These are phyloP conservation scores for Ichneumoninae sp. DNA, from an alignment of 2,888 invertebrate species.

Conservation along the genomic window DNA sequence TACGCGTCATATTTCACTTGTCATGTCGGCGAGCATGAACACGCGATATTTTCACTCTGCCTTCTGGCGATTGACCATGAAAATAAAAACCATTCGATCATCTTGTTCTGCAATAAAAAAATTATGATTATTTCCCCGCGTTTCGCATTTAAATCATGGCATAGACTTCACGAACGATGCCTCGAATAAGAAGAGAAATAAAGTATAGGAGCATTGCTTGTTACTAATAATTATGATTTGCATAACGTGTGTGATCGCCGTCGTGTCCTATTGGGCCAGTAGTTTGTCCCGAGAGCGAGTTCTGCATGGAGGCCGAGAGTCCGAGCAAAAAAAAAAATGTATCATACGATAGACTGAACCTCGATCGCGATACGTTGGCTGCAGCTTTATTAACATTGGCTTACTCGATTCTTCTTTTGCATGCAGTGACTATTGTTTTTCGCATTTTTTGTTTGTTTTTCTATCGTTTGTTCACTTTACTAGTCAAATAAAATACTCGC, in stretches of 20 bases:
- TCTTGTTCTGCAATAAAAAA: neutral
- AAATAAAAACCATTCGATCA: neutral
- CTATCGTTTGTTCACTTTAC: slow-evolving; percentile 64
- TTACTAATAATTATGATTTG: slow-evolving; percentile 74
- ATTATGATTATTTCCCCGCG: slow-evolving; percentile 42
- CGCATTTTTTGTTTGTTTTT: slow-evolving; percentile 53
- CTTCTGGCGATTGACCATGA: slow-evolving; percentile 22
- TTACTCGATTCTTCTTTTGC: slow-evolving; percentile 70
- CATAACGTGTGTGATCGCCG: slow-evolving; percentile 69
- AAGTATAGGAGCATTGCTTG: slow-evolving; percentile 76
- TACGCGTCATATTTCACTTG: slow-evolving; percentile 49
- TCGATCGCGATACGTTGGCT: slow-evolving; percentile 73
- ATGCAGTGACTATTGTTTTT: slow-evolving; percentile 65
- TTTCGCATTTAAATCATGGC: slow-evolving; percentile 72
- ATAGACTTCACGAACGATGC: slow-evolving; percentile 51
- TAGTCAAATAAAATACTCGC: slow-evolving; percentile 55
- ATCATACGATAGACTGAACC: slow-evolving; percentile 58
- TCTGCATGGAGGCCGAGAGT: slow-evolving; percentile 70
- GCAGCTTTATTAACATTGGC: slow-evolving; percentile 73
- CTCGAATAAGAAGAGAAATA: slow-evolving; percentile 70
- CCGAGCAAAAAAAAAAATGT: slow-evolving; percentile 24
- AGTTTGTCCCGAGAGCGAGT: slow-evolving; percentile 51
- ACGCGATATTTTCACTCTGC: slow-evolving; percentile 15
- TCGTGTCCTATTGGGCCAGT: slow-evolving; percentile 60
- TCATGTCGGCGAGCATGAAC: slow-evolving; percentile 54